Evolutionary conservation across 2,113 vertebrate species (phyloP).

Genomic region (Chelonoidis abingdonii): DNA sequence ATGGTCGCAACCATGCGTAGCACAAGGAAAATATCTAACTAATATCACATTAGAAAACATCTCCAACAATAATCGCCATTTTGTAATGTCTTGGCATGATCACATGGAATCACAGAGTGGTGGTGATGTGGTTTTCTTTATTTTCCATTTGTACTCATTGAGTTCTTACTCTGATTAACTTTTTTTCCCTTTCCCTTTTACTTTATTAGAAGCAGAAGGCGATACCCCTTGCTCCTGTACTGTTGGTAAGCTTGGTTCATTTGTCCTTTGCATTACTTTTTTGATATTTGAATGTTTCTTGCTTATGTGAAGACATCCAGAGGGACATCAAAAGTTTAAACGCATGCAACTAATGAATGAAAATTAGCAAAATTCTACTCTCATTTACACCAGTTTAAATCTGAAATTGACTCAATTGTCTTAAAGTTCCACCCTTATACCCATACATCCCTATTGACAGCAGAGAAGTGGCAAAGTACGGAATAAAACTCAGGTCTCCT

Average conservation of each 20-base stretch:
- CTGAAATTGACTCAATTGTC: neutral
- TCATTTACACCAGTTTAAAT: neutral
- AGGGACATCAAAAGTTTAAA: neutral
- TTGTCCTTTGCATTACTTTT: neutral
- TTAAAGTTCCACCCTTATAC: neutral
- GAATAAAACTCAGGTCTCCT: neutral
- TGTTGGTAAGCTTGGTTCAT: neutral
- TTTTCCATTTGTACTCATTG: neutral
- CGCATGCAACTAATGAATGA: neutral
- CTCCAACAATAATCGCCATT: neutral
- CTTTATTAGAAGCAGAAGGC: neutral
- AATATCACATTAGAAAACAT: neutral
- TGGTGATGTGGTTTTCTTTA: neutral
- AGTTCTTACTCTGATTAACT: neutral
- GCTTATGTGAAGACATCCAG: neutral
- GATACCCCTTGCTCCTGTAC: neutral
- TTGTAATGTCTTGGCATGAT: neutral
- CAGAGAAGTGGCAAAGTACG: neutral
- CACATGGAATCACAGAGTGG: neutral
- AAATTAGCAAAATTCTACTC: neutral
- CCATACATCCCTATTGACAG: neutral
- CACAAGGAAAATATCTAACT: neutral
- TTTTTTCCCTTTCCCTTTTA: neutral
- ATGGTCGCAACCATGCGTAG: neutral
- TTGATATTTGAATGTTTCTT: neutral